Percentiles rank a stretch among this genome's conserved stretches.
phyloP scores from a whole-genome alignment of 2,113 vertebrate species.

The Hippocampus guttulatus region DNA sequence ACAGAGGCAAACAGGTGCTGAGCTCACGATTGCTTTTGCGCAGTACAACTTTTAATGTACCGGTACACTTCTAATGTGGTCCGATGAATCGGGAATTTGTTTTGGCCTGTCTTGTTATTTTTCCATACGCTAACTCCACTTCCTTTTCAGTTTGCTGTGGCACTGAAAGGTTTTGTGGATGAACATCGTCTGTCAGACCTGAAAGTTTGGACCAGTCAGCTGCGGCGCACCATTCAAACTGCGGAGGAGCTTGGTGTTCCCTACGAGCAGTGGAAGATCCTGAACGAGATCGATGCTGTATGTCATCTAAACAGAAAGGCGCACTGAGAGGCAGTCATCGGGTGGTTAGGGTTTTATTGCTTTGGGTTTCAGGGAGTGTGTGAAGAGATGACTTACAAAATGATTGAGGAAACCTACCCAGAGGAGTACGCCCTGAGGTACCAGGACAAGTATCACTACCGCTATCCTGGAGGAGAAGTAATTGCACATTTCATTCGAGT shows the following conservation, averaged over 20 bases:
- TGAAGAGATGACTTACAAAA: slow-evolving; percentile 92
- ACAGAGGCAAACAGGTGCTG: slow-evolving; percentile 82
- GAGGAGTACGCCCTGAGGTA: slow-evolving; percentile 90
- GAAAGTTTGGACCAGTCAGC: slow-evolving; percentile 96
- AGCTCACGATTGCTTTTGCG: background rate
- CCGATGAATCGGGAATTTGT: background rate
- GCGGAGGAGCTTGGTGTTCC: slow-evolving; percentile 86
- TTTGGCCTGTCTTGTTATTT: background rate
- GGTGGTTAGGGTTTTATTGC: background rate
- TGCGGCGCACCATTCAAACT: slow-evolving; percentile 93
- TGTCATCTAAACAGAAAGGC: slow-evolving; percentile 37
- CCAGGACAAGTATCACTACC: slow-evolving; percentile 93
- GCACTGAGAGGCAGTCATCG: background rate
- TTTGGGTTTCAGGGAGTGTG: slow-evolving; percentile 82
- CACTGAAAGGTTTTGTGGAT: slow-evolving; percentile 79
- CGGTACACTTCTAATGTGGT: background rate
- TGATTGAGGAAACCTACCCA: slow-evolving; percentile 82
- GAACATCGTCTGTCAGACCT: slow-evolving; percentile 85
- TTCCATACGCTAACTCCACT: background rate
- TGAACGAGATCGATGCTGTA: slow-evolving; percentile 95
- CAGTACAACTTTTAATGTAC: background rate
- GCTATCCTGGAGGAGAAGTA: slow-evolving; percentile 96
- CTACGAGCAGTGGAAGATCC: slow-evolving; percentile 97
- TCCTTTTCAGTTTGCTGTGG: slow-evolving; percentile 76
- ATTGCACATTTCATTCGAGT: background rate